Percentiles rank a stretch among this genome's conserved stretches.
Evolutionary conservation across 2,888 invertebrate genomes (phyloP).

Genomic region (Xestia xanthographa): DNA sequence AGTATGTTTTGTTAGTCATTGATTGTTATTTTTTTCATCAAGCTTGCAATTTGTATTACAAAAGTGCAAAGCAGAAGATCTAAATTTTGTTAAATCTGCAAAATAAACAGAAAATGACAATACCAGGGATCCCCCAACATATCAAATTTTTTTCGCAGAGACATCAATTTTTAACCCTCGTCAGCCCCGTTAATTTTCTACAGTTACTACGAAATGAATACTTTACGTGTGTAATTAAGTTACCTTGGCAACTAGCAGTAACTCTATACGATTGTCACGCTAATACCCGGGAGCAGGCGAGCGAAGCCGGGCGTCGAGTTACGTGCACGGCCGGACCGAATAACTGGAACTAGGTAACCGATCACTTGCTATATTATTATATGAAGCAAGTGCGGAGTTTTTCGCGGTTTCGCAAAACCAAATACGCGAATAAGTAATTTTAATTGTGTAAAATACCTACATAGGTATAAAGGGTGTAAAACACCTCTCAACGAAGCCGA

Average conservation of each 20-base stretch:
- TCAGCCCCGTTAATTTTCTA: conserved; percentile 26
- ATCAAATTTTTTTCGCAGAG: not conserved
- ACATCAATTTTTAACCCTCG: not conserved
- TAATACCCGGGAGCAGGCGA: conserved; percentile 72
- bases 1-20: not conserved
- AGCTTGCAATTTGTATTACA: not conserved
- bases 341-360: conserved; percentile 52
- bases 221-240: conserved; percentile 65
- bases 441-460: too few species aligned
- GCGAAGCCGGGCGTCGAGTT: conserved; percentile 71
- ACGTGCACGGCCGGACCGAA: conserved; percentile 63
- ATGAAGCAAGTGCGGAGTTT: too few species aligned
- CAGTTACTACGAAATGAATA: conserved; percentile 56
- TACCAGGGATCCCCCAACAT: not conserved
- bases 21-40: not conserved
- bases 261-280: conserved; percentile 75
- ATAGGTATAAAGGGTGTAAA: too few species aligned
- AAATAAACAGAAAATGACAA: not conserved
- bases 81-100: too few species aligned
- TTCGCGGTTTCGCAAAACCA: too few species aligned
- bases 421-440: too few species aligned
- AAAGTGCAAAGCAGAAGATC: not conserved
- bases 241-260: conserved; percentile 70
- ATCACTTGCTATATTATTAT: conserved; percentile 19
- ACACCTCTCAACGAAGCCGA: too few species aligned